phyloP scores from a whole-genome alignment of 2,113 vertebrate genomes.

The Brevimyrus niger region DNA sequence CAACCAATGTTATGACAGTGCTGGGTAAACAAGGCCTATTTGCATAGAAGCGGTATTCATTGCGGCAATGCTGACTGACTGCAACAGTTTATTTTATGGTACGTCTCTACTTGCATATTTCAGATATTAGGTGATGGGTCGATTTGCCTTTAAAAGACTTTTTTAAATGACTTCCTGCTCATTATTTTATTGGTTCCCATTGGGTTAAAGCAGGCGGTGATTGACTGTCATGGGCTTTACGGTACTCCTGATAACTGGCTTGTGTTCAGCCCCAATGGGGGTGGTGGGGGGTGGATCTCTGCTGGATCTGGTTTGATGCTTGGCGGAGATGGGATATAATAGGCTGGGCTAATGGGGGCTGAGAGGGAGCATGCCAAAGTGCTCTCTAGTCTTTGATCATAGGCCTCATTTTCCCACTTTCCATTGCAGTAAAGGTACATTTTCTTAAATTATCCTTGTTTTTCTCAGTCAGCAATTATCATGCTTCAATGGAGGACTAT shows the following conservation, averaged over 20 bases:
- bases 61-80: not conserved
- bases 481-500: not conserved
- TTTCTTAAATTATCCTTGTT: slow-evolving; percentile 4
- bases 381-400: not conserved
- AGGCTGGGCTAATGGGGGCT: not conserved
- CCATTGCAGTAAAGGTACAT: not conserved
- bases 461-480: not conserved
- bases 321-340: not conserved
- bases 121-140: not conserved
- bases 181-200: not conserved
- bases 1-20: not conserved
- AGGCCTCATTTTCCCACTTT: not conserved
- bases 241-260: not conserved
- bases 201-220: not conserved
- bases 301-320: not conserved
- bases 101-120: not conserved
- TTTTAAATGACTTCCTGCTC: not conserved
- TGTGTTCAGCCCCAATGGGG: not conserved
- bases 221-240: not conserved
- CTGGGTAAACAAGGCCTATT: not conserved
- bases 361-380: not conserved
- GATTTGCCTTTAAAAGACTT: not conserved
- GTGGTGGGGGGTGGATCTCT: not conserved
- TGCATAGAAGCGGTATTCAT: not conserved
- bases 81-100: not conserved